A percentile compares a stretch with the other conserved stretches of the same genome.
Conservation (phyloP, 1,140 invertebrate genomes). For the Muscidifurax raptorellus region DNA sequence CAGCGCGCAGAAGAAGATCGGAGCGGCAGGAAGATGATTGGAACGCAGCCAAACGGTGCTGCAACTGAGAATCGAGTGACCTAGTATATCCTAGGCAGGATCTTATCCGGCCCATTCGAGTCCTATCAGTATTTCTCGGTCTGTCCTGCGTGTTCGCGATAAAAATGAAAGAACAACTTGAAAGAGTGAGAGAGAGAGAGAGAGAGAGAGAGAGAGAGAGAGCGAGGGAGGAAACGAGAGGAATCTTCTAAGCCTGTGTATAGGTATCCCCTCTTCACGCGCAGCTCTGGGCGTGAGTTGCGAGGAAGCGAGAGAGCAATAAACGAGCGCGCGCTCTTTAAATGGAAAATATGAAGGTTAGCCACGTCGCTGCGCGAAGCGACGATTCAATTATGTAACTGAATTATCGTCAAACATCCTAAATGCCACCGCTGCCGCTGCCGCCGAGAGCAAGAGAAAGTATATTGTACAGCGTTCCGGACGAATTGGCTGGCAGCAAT, state of each 20-base stretch:
- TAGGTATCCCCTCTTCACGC: too few species aligned
- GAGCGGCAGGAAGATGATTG: slow-evolving; percentile 19
- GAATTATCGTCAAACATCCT: slow-evolving; percentile 17
- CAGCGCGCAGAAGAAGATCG: neutral
- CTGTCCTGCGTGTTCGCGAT: neutral
- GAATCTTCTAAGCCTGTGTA: neutral
- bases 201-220: neutral
- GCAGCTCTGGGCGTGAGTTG: neutral
- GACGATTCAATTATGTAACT: slow-evolving; percentile 13
- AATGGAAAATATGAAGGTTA: neutral
- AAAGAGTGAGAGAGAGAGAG: neutral
- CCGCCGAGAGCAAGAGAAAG: neutral
- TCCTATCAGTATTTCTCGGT: slow-evolving; percentile 12
- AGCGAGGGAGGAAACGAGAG: neutral
- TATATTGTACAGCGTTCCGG: neutral
- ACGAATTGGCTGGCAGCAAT: neutral
- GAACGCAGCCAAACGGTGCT: slow-evolving; percentile 31
- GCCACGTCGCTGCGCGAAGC: neutral
- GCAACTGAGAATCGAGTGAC: slow-evolving; percentile 40
- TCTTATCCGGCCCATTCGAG: slow-evolving; percentile 27
- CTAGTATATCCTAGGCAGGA: slow-evolving; percentile 30
- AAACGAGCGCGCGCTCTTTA: neutral
- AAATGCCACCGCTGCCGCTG: neutral
- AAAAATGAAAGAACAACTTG: slow-evolving; percentile 19
- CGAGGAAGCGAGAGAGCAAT: neutral